These are phyloP conservation scores for Nasonia longicornis DNA, from an alignment of 1,140 invertebrate genomes.

Conservation along the genomic window DNA sequence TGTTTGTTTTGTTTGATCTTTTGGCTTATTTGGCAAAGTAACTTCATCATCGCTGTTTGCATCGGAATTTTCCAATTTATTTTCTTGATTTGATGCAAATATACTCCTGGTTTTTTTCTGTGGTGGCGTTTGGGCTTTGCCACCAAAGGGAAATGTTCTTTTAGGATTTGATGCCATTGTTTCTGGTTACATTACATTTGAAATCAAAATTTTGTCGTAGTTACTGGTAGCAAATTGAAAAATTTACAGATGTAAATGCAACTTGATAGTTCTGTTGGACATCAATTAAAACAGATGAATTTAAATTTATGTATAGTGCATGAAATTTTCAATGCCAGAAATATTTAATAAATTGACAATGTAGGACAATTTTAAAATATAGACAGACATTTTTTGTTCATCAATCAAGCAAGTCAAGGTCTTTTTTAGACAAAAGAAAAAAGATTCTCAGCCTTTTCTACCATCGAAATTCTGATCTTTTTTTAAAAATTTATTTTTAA, in stretches of 20 bases:
- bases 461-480: neutral
- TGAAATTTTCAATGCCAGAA: too few species aligned
- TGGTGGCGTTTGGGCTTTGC: slow-evolving; percentile 30
- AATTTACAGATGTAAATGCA: too few species aligned
- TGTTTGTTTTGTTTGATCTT: slow-evolving; percentile 21
- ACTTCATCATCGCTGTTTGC: neutral
- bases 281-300: too few species aligned
- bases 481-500: neutral
- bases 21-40: neutral
- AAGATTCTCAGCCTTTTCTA: neutral
- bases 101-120: neutral
- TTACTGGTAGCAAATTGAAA: too few species aligned
- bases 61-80: neutral
- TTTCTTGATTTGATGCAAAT: slow-evolving; percentile 25
- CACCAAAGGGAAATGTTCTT: slow-evolving; percentile 5
- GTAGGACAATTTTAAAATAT: too few species aligned
- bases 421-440: too few species aligned
- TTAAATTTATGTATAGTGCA: too few species aligned
- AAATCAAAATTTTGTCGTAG: neutral
- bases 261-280: too few species aligned
- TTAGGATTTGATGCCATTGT: neutral
- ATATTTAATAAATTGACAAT: too few species aligned
- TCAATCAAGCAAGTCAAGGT: too few species aligned
- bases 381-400: too few species aligned
- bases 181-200: neutral